Conservation (phyloP, 2,113 vertebrate species). For the Entomyzon cyanotis region DNA sequence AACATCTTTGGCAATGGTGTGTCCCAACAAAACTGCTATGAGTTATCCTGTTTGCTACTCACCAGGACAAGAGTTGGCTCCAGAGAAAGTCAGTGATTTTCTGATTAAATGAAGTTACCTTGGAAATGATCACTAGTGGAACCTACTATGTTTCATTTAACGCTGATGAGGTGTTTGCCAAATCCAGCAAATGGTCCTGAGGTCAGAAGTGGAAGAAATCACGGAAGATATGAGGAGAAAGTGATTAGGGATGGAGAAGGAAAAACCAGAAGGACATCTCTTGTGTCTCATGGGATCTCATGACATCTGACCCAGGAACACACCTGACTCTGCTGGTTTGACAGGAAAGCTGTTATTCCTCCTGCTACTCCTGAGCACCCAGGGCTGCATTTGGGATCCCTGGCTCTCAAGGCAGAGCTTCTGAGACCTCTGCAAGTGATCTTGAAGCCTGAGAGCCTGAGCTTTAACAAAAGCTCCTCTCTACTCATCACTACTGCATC, state of each 20-base stretch:
- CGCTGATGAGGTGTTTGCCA: neutral
- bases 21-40: neutral
- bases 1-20: neutral
- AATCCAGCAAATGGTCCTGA: neutral
- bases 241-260: neutral
- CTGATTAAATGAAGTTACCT: neutral
- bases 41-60: neutral
- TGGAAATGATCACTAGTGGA: neutral
- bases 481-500: neutral
- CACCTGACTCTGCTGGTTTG: neutral
- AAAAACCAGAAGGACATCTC: neutral
- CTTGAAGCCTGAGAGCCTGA: neutral
- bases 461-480: neutral
- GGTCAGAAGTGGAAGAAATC: neutral
- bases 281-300: neutral
- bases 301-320: neutral
- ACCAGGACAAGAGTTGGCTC: neutral
- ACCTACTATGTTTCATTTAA: neutral
- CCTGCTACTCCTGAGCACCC: neutral
- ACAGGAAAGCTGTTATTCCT: neutral
- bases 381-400: neutral
- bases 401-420: neutral
- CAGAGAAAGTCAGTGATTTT: neutral
- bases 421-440: neutral
- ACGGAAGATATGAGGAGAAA: neutral